These are phyloP conservation scores for Hedya salicella DNA, from an alignment of 2,888 invertebrate species.

Conservation along the genomic window DNA sequence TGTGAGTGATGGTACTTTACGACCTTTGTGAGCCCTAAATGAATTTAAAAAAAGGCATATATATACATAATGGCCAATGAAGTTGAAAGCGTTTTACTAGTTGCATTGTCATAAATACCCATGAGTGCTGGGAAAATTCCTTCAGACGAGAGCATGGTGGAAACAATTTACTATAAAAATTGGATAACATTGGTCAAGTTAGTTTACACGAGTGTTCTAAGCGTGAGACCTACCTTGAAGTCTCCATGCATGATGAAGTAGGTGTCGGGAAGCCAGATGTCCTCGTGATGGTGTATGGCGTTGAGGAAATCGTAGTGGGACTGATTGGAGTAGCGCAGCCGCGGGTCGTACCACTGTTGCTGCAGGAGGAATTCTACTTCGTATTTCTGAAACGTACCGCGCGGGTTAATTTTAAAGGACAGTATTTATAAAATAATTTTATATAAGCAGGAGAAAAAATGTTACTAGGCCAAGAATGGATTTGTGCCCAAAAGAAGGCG, in stretches of 20 bases:
- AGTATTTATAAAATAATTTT: not conserved
- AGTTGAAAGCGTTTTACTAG: slow-evolving; percentile 58
- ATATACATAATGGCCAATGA: slow-evolving; percentile 66
- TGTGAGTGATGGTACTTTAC: slow-evolving; percentile 37
- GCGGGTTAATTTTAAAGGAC: not conserved
- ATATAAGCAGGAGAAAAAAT: not conserved
- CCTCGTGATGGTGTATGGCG: slow-evolving; percentile 96
- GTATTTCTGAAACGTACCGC: slow-evolving; percentile 90
- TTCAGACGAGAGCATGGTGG: slow-evolving; percentile 73
- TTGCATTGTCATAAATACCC: slow-evolving; percentile 74
- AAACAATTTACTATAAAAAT: slow-evolving; percentile 59
- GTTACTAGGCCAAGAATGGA: too few species aligned
- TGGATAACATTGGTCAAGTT: slow-evolving; percentile 31
- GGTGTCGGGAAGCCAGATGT: slow-evolving; percentile 97
- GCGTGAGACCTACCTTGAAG: slow-evolving; percentile 87
- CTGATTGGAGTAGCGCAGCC: slow-evolving; percentile 94
- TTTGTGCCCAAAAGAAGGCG: not conserved
- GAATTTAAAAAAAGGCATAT: slow-evolving; percentile 59
- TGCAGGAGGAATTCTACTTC: slow-evolving; percentile 97
- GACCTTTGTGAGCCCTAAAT: slow-evolving; percentile 41
- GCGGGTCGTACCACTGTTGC: slow-evolving; percentile 97
- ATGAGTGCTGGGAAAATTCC: slow-evolving; percentile 75
- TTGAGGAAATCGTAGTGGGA: slow-evolving; percentile 95
- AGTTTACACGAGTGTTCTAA: slow-evolving; percentile 9
- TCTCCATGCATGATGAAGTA: slow-evolving; percentile 99